Percentiles rank a stretch among this genome's conserved stretches.
Conservation (phyloP, 2,113 vertebrate genomes). For the Ahaetulla prasina region DNA sequence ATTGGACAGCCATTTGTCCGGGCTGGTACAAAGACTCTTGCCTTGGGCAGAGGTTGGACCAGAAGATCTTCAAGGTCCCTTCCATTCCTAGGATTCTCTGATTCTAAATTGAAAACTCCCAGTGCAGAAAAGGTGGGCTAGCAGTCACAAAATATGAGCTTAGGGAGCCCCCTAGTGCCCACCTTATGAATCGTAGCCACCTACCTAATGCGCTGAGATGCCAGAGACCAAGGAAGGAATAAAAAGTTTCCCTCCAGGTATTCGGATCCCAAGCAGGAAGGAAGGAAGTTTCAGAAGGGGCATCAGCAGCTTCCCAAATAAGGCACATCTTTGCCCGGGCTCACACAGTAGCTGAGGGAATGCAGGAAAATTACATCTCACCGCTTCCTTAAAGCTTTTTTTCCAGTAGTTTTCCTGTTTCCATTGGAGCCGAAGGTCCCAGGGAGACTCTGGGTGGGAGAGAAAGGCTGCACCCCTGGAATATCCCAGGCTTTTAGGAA, state of each 20-base stretch:
- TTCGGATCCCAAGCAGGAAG: background rate
- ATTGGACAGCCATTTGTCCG: background rate
- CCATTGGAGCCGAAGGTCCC: background rate
- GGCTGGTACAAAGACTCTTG: background rate
- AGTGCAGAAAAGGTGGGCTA: background rate
- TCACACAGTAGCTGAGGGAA: background rate
- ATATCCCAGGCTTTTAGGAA: background rate
- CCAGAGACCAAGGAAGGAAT: background rate
- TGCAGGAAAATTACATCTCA: background rate
- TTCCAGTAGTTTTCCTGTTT: background rate
- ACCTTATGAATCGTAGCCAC: background rate
- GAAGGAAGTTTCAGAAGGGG: background rate
- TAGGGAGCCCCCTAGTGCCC: conserved; percentile 48
- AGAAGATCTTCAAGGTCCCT: background rate
- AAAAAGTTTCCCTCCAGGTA: background rate
- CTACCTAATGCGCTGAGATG: background rate
- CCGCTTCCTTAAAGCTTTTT: background rate
- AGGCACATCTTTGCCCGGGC: background rate
- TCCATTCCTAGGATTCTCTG: background rate
- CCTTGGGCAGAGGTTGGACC: background rate
- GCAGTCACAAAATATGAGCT: background rate
- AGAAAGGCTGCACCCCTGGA: background rate
- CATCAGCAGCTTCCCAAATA: background rate
- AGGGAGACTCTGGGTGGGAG: background rate
- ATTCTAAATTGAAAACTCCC: background rate